Base-by-base conservation (phyloP, 2,797 vertebrate genomes). In the Cyprinella venusta region DNA sequence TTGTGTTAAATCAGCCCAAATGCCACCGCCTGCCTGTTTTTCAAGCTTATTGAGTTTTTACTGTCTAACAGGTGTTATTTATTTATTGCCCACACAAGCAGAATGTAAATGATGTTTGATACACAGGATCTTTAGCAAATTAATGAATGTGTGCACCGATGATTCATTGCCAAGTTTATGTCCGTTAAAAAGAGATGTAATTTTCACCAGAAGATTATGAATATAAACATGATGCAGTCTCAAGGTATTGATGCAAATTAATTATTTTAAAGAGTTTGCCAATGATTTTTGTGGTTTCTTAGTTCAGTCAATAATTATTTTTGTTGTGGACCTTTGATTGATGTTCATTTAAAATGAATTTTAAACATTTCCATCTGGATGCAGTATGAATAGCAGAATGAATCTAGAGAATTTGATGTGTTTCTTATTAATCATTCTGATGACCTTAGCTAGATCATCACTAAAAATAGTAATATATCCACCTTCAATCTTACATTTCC, bases 401-500 rank as follows among this genome's bases (percentile, higher is more conserved):
- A 45, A 69, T 69, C 45, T 7, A 24, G 5, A 24, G 6, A 6
- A 42, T 42, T 24, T n/a, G 4, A 40, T n/a, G 6, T 8, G 21
- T 21, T 59, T 76, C 8, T 75, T 59, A 40, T 75, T 40, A 76
- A 33, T 72, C 6, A 52, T 71, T 50, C 42, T 71, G 42, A 71
- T 72, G 10, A 72, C 8, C 19, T 72, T 33, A 33, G 70, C 9
- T 12, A 72, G 69, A 72, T 50, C 24, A 72, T 33, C 24, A 52
- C 2, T 52, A 33, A 19, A 33, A 40, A 40, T 40, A 40, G 38
- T 40, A 40, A 68, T 26, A 26, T 26, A 61, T 63, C 24, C 59
- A 61, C 24, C 5, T 26, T 61, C 59, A 30, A 13, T 63, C 24
- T 30, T 63, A 30, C 59, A 63, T 26, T 61, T 7, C 13, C 59